Conservation (phyloP, 2,113 vertebrate species). For the Rutilus rutilus region DNA sequence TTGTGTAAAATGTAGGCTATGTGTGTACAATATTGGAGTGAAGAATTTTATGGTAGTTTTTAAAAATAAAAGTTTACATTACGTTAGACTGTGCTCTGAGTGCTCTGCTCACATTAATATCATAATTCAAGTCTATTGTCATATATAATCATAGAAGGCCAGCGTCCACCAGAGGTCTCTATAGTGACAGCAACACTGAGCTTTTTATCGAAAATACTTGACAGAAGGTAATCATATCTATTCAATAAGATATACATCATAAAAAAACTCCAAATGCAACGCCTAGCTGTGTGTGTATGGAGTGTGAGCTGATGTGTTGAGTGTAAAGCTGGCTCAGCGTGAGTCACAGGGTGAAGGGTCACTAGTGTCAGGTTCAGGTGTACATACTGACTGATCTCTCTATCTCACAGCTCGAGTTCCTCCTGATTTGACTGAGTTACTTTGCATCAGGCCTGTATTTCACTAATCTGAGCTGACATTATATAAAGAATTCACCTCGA, state of each 20-base stretch:
- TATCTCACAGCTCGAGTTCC: not conserved
- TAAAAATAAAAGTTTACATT: not conserved
- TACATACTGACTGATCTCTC: not conserved
- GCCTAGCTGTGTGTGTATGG: not conserved
- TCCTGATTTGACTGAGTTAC: not conserved
- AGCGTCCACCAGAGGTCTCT: not conserved
- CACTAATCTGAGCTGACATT: too few relatives aligned
- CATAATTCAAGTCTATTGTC: too few relatives aligned
- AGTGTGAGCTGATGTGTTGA: not conserved
- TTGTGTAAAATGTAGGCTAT: not conserved
- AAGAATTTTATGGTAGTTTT: not conserved
- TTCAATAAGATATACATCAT: too few relatives aligned
- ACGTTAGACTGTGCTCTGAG: not conserved
- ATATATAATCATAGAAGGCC: too few relatives aligned
- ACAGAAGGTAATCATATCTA: not conserved
- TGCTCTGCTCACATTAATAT: not conserved
- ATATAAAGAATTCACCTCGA: too few relatives aligned
- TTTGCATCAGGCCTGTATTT: too few relatives aligned
- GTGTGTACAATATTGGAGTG: not conserved
- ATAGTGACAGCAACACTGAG: not conserved
- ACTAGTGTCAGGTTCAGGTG: too few relatives aligned
- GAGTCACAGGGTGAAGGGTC: not conserved
- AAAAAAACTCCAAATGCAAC: too few relatives aligned
- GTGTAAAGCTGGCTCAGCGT: not conserved
- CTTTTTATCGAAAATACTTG: not conserved